Conservation (phyloP, 2,797 vertebrate species). For the Macrochelys suwanniensis region DNA sequence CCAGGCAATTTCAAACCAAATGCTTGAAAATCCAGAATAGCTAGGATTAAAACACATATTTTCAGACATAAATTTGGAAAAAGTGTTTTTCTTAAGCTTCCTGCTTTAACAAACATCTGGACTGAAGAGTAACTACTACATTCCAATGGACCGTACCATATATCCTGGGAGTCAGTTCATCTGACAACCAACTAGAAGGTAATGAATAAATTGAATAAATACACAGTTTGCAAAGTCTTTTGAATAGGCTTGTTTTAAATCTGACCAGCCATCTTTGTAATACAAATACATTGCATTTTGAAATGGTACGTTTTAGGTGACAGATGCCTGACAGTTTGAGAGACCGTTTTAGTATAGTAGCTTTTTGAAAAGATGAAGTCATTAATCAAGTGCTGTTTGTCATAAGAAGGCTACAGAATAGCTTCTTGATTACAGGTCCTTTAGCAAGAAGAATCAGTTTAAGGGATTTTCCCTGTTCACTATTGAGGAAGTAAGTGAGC, state of each 20-base stretch:
- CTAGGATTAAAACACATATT: neutral
- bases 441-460: neutral
- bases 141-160: fast-evolving
- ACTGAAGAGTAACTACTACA: neutral
- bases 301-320: fast-evolving
- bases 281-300: fast-evolving
- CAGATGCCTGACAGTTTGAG: neutral
- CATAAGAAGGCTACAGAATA: neutral
- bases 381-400: neutral
- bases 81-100: slow-evolving; percentile 32
- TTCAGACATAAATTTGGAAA: neutral
- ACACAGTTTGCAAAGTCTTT: neutral
- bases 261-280: fast-evolving
- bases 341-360: neutral
- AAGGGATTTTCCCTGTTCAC: neutral
- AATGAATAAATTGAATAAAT: neutral
- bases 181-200: neutral
- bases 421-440: fast-evolving
- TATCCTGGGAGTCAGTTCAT: neutral
- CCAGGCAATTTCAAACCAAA: neutral
- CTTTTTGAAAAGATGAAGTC: neutral
- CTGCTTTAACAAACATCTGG: neutral
- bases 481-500: fast-evolving
- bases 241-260: neutral
- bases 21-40: slow-evolving; percentile 13